These are phyloP conservation scores for Micropterix aruncella DNA, from an alignment of 2,888 invertebrate species.

Conservation along the genomic window DNA sequence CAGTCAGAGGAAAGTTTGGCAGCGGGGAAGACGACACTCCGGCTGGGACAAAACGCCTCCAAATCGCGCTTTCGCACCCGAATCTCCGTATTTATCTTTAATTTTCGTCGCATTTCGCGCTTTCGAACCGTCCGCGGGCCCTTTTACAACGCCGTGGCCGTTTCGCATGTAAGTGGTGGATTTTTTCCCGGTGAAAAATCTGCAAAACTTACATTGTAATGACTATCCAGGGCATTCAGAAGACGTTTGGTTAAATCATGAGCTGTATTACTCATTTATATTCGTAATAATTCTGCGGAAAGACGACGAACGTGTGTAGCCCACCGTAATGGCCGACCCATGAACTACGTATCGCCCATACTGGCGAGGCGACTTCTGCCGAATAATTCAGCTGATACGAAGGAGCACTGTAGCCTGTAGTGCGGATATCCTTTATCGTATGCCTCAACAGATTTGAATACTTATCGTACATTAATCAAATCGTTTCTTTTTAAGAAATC, in stretches of 20 bases:
- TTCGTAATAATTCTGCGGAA: conserved; percentile 44
- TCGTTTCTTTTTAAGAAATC: too few species aligned
- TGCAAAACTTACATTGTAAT: conserved; percentile 86
- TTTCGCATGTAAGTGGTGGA: conserved; percentile 9
- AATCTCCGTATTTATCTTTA: too few species aligned
- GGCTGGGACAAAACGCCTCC: too few species aligned
- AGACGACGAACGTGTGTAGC: conserved; percentile 45
- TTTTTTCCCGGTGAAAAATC: conserved; percentile 10
- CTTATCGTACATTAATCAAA: background rate
- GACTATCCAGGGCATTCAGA: conserved; percentile 91
- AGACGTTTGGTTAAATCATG: conserved; percentile 91
- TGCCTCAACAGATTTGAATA: background rate
- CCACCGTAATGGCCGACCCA: conserved; percentile 45
- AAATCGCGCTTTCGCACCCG: background rate
- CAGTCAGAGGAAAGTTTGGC: background rate
- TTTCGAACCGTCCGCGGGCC: background rate
- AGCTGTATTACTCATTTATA: conserved; percentile 72
- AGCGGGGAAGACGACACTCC: background rate
- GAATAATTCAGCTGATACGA: conserved; percentile 45
- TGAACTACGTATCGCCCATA: conserved; percentile 44
- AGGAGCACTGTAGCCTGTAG: conserved; percentile 39
- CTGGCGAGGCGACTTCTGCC: conserved; percentile 45
- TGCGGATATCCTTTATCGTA: conserved; percentile 30
- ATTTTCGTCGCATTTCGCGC: background rate
- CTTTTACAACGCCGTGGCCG: conserved; percentile 3